phyloP scores from a whole-genome alignment of 2,113 vertebrate genomes.

The Actenoides lindsayi region DNA sequence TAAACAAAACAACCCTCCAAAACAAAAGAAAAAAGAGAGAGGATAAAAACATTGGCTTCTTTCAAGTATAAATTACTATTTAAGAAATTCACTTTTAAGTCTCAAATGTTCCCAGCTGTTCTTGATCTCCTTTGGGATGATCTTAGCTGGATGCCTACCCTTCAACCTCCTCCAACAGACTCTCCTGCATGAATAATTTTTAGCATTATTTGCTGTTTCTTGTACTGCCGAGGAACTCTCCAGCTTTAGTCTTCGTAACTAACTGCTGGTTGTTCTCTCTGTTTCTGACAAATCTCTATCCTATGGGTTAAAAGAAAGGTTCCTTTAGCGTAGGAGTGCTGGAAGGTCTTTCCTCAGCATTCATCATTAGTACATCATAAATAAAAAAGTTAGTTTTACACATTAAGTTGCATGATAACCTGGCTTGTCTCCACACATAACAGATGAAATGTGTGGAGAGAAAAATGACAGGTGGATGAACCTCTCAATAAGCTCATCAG shows the following conservation, averaged over 20 bases:
- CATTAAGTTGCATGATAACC: fast-evolving
- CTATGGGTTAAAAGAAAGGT: neutral
- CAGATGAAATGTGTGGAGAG: neutral
- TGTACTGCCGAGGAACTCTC: neutral
- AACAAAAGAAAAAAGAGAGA: neutral
- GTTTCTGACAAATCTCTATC: neutral
- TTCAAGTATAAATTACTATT: neutral
- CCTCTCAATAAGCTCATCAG: fast-evolving
- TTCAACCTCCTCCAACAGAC: neutral
- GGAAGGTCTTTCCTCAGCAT: neutral
- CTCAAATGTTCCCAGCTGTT: neutral
- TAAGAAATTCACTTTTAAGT: neutral
- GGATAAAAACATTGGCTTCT: neutral
- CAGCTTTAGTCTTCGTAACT: neutral
- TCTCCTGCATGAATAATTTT: neutral
- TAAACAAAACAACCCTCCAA: neutral
- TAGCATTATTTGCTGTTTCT: neutral
- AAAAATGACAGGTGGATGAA: neutral
- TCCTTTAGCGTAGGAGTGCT: neutral
- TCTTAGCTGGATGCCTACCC: neutral
- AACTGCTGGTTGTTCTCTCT: neutral
- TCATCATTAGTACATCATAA: neutral
- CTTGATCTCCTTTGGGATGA: neutral
- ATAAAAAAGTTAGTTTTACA: too few species aligned
- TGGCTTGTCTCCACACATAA: neutral